phyloP scores from a whole-genome alignment of 2,888 invertebrate genomes.

The Shargacucullia verbasci region DNA sequence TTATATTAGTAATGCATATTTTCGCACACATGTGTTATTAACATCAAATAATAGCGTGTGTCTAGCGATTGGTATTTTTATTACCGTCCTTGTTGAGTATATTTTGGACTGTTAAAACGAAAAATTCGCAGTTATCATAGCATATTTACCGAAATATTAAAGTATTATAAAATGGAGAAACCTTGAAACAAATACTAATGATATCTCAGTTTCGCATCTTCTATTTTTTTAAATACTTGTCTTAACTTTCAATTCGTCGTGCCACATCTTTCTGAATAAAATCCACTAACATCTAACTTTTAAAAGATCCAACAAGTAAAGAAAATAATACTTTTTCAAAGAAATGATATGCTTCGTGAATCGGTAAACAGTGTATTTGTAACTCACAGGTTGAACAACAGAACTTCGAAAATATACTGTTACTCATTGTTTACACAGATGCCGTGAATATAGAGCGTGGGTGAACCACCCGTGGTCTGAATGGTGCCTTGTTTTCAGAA shows the following conservation, averaged over 20 bases:
- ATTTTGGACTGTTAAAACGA: neutral
- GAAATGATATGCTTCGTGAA: constrained; percentile 12
- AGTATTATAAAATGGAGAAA: too few species aligned
- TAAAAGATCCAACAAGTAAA: too few species aligned
- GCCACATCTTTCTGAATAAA: too few species aligned
- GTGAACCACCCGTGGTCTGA: constrained; percentile 28
- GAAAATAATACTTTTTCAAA: constrained; percentile 11
- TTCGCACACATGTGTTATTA: constrained; percentile 24
- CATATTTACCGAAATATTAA: too few species aligned
- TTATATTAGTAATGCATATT: constrained; percentile 37
- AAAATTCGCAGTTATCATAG: too few species aligned
- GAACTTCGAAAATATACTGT: constrained; percentile 41
- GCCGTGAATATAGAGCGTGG: constrained; percentile 44
- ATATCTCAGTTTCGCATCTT: too few species aligned
- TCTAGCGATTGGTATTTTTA: constrained; percentile 9
- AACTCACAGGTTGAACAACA: constrained; percentile 12
- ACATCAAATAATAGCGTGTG: constrained; percentile 15
- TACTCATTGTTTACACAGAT: constrained; percentile 55
- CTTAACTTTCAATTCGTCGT: too few species aligned
- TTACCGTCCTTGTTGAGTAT: neutral
- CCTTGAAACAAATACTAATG: too few species aligned
- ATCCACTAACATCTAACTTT: too few species aligned
- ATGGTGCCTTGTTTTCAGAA: constrained; percentile 12
- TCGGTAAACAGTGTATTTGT: constrained; percentile 25
- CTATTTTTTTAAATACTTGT: too few species aligned